These are phyloP conservation scores for Caenorhabditis brenneri DNA, from an alignment of 1,140 invertebrate species.

Conservation along the genomic window DNA sequence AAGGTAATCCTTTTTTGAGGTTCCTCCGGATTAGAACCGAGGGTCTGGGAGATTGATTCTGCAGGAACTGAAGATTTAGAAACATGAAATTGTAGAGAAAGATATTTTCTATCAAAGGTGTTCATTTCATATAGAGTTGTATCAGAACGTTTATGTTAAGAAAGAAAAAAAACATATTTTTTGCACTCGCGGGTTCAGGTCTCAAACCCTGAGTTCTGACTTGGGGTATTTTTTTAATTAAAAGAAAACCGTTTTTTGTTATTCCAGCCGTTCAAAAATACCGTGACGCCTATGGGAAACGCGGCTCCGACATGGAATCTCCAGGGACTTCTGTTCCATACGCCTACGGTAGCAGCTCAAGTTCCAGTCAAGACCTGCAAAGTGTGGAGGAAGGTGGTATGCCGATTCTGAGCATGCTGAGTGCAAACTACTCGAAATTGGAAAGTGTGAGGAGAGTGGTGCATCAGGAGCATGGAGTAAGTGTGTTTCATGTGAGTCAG, in stretches of 20 bases:
- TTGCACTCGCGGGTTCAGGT: no score
- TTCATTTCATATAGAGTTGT: no score
- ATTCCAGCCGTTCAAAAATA: constrained; percentile 26
- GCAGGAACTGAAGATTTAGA: no score
- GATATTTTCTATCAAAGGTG: no score
- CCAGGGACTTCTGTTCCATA: background rate
- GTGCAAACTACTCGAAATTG: constrained; percentile 8
- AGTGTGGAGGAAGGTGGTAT: constrained; percentile 46
- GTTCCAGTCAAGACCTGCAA: background rate
- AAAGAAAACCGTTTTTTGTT: background rate
- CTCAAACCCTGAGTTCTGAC: no score
- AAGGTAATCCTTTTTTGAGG: no score
- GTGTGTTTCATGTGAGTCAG: constrained; percentile 25
- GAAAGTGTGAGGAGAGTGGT: constrained; percentile 36
- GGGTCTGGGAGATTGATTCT: no score
- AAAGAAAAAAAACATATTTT: no score
- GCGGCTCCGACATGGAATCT: background rate
- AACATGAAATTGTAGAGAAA: no score
- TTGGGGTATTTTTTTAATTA: no score
- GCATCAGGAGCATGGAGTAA: background rate
- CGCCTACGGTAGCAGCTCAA: background rate
- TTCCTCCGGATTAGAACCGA: no score
- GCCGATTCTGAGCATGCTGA: constrained; percentile 6
- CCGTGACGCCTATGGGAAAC: constrained; percentile 26
- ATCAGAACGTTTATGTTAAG: no score